Evolutionary conservation across 1,140 invertebrate species (phyloP), one percentile per base, ranked within the genome.

Genomic region (Thaumatotibia leucotreta): DNA sequence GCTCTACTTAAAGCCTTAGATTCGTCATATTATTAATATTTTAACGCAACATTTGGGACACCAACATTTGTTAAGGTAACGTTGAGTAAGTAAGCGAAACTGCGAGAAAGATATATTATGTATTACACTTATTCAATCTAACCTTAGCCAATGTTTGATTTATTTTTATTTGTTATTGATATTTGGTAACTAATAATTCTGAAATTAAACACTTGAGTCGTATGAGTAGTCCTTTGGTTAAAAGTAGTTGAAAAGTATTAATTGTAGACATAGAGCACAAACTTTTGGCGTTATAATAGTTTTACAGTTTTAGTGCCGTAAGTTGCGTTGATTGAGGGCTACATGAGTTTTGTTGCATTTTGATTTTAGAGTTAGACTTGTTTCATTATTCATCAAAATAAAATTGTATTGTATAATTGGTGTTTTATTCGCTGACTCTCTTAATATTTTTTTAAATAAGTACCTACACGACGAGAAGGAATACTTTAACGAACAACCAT

Each of bases 361-460:
- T 58, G 14, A 58, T 27, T 58, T 58, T 58, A 58, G n/a, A 27
- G 52, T 58, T 58, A 27, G 24, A 58, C 11, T 69, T 69, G 65
- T 70, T 74, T 74, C 35, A 69, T 61, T 72, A 69, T 73, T 73
- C 69, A 70, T 75, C 70, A 70, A 75, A 76, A 79, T 75, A 73
- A 73, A 58, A 79, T 67, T 71, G 75, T 76, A 75, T 74, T 75
- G 49, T 68, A 75, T 68, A 69, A 61, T 31, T 61, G 63, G 67
- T 77, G 74, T 77, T 68, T 73, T 73, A 65, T 61, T 62, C 8
- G 24, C 35, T n/a, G 49, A 27, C 8, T n/a, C 49, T 63, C n/a
- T n/a, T n/a, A n/a, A n/a, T n/a, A n/a, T n/a, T n/a, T n/a, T n/a
- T n/a, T n/a, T n/a, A n/a, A n/a, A n/a, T n/a, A n/a, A n/a, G n/a